Evolutionary conservation across 2,113 vertebrate species (phyloP).

Genomic region (Tyto alba): DNA sequence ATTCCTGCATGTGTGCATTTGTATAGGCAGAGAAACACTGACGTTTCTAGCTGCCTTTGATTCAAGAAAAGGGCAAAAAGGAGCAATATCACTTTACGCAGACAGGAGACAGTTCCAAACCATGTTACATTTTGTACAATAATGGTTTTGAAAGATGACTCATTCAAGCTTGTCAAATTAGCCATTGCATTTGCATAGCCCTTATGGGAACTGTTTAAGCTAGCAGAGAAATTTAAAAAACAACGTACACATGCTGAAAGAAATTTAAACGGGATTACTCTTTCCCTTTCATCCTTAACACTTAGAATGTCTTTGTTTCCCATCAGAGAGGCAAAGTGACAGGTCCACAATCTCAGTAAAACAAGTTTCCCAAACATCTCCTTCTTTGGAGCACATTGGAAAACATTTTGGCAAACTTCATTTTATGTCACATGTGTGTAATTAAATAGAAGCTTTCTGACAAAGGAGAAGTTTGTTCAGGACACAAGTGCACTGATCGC

Average conservation of each 20-base stretch:
- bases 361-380: neutral
- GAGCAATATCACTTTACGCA: neutral
- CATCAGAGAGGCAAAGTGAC: neutral
- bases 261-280: neutral
- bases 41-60: neutral
- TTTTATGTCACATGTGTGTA: neutral
- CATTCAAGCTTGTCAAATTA: constrained; percentile 49
- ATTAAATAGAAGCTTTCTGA: neutral
- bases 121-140: neutral
- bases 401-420: neutral
- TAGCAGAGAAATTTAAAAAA: neutral
- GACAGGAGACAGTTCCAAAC: neutral
- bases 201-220: neutral
- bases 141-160: constrained; percentile 53
- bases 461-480: neutral
- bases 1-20: neutral
- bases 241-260: neutral
- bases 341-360: rapidly evolving
- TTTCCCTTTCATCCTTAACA: neutral
- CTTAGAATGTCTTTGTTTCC: neutral
- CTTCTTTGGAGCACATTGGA: neutral
- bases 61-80: neutral
- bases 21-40: neutral
- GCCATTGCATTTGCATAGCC: constrained; percentile 40
- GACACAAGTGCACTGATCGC: rapidly evolving